A percentile compares a stretch with the other conserved stretches of the same genome.
phyloP scores from a whole-genome alignment of 2,888 invertebrate species.

The Drosophila mercatorum region DNA sequence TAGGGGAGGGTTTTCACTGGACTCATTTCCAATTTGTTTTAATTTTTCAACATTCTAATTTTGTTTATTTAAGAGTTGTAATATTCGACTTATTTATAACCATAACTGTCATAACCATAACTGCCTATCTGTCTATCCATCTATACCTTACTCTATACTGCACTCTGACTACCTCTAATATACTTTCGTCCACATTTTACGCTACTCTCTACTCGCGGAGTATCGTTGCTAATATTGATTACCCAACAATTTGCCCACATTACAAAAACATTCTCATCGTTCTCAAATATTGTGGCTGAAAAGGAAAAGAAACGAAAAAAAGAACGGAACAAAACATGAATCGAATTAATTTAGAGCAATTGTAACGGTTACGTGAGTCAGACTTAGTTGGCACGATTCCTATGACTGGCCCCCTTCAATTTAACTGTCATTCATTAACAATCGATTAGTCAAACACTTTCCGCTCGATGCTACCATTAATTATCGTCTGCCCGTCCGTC shows the following conservation, averaged over 20 bases:
- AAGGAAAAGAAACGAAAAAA: background rate
- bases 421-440: constrained; percentile 78
- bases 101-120: no score
- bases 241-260: constrained; percentile 60
- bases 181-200: background rate
- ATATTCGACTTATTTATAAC: no score
- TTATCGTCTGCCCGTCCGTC: constrained; percentile 43
- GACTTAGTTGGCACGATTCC: constrained; percentile 38
- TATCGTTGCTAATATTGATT: constrained; percentile 47
- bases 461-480: constrained; percentile 72
- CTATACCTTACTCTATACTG: background rate
- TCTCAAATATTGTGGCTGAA: background rate
- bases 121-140: no score
- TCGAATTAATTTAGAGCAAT: constrained; percentile 72
- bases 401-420: constrained; percentile 43
- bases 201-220: background rate
- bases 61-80: background rate
- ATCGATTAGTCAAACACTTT: constrained; percentile 80
- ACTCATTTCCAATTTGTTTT: background rate
- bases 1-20: background rate
- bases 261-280: constrained; percentile 32
- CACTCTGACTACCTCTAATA: background rate
- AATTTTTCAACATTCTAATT: background rate
- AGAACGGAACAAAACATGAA: constrained; percentile 54
- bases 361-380: constrained; percentile 74